A percentile compares a stretch with the other conserved stretches of the same genome.
These are phyloP conservation scores for Micromys minutus DNA, from an alignment of 2,113 vertebrate species.

Conservation along the genomic window DNA sequence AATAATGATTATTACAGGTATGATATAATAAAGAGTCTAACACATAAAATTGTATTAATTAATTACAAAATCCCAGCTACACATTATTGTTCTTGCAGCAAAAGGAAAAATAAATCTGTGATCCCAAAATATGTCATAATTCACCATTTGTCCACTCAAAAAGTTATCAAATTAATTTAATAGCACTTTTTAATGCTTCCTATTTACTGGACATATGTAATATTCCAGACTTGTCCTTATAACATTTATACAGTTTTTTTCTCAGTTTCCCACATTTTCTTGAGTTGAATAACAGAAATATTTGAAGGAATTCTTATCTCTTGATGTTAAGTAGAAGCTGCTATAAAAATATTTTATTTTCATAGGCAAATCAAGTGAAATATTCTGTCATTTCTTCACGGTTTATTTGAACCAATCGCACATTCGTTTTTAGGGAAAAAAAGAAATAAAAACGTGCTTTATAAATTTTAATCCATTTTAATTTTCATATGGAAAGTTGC, in stretches of 20 bases:
- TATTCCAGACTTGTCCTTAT: background rate
- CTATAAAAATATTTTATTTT: slow-evolving; percentile 53
- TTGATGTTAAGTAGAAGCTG: slow-evolving; percentile 14
- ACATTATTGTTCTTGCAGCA: slow-evolving; percentile 18
- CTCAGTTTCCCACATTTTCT: slow-evolving; percentile 4
- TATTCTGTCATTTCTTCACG: slow-evolving; percentile 3
- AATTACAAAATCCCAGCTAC: slow-evolving; percentile 13
- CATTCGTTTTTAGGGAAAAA: background rate
- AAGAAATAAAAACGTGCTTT: slow-evolving; percentile 35
- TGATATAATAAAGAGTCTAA: background rate
- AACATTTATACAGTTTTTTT: background rate
- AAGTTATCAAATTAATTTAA: slow-evolving; percentile 12
- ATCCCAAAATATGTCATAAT: background rate
- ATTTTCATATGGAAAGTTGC: slow-evolving; percentile 20
- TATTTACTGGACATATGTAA: background rate
- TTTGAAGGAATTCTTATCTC: slow-evolving; percentile 26
- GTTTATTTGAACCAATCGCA: slow-evolving; percentile 6
- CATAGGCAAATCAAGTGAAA: slow-evolving; percentile 10
- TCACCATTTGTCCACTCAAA: slow-evolving; percentile 9
- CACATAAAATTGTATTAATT: slow-evolving; percentile 33
- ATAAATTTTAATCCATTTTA: slow-evolving; percentile 40
- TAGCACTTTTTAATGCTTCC: background rate
- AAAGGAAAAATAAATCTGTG: slow-evolving; percentile 22
- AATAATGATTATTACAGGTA: background rate
- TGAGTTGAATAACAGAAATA: background rate